A percentile compares a stretch with the other conserved stretches of the same genome.
These are phyloP conservation scores for Achroia grisella DNA, from an alignment of 1,140 invertebrate species.

Conservation along the genomic window DNA sequence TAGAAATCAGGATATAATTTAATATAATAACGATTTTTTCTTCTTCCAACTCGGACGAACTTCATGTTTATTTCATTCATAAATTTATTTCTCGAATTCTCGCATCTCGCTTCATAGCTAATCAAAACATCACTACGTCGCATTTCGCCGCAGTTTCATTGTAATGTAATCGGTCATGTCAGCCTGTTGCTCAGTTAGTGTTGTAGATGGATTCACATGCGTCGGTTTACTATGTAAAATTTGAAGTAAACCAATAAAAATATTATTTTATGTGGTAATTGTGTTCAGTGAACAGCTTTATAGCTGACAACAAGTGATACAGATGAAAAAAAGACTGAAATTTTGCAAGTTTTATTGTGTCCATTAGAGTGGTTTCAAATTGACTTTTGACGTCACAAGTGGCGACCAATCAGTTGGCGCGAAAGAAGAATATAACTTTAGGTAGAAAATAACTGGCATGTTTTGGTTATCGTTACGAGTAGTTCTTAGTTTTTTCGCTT, in stretches of 20 bases:
- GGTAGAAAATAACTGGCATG: not conserved
- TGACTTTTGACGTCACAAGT: conserved; percentile 63
- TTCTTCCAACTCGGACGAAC: conserved; percentile 3
- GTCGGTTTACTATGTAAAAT: conserved; percentile 6
- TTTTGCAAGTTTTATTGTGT: conserved; percentile 57
- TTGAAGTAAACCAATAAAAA: conserved; percentile 11
- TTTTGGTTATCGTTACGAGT: conserved; percentile 1
- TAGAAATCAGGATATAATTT: no score
- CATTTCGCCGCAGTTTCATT: conserved; percentile 21
- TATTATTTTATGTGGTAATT: conserved; percentile 12
- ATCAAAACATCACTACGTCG: conserved; percentile 31
- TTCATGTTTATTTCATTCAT: conserved; percentile 29
- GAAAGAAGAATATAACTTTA: conserved; percentile 42
- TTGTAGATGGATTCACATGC: not conserved
- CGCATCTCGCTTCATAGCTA: conserved; percentile 3
- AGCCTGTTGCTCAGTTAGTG: conserved; percentile 19
- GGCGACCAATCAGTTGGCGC: conserved; percentile 53
- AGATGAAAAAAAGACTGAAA: conserved; percentile 24
- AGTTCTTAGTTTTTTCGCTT: no score
- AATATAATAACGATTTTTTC: no score
- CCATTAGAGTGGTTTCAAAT: conserved; percentile 57
- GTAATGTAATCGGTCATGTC: conserved; percentile 14
- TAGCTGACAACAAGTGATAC: conserved; percentile 1
- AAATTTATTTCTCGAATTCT: conserved; percentile 15
- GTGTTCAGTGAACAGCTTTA: conserved; percentile 39